phyloP scores from a whole-genome alignment of 2,888 invertebrate species.

The Sinopyrophorus schimmeli region DNA sequence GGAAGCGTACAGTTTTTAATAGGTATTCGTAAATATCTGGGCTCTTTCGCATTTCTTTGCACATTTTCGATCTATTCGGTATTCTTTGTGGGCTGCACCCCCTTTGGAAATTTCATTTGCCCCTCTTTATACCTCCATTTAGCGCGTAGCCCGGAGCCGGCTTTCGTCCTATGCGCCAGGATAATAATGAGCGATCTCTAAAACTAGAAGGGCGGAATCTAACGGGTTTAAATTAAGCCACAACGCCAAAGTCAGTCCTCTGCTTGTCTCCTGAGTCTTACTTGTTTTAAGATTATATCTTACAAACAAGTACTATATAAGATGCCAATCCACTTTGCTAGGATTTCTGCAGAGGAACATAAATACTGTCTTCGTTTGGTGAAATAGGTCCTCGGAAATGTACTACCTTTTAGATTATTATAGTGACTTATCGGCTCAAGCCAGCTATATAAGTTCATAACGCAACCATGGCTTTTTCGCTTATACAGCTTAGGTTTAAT shows the following conservation, averaged over 20 bases:
- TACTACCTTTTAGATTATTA: slow-evolving; percentile 42
- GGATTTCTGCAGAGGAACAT: slow-evolving; percentile 19
- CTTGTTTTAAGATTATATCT: not conserved
- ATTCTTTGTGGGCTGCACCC: slow-evolving; percentile 13
- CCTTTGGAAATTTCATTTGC: slow-evolving; percentile 32
- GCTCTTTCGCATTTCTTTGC: slow-evolving; percentile 8
- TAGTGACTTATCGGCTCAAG: slow-evolving; percentile 45
- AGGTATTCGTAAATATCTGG: slow-evolving; percentile 2
- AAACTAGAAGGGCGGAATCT: slow-evolving; percentile 17
- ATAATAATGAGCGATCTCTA: slow-evolving; percentile 28
- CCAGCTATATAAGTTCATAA: slow-evolving; percentile 47
- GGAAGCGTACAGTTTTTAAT: too few relatives aligned
- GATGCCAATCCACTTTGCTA: slow-evolving; percentile 25
- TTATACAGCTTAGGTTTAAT: slow-evolving; percentile 47
- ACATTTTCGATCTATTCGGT: slow-evolving; percentile 17
- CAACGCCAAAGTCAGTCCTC: slow-evolving; percentile 13
- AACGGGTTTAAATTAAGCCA: slow-evolving; percentile 23
- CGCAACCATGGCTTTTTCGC: slow-evolving; percentile 41
- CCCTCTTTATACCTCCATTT: slow-evolving; percentile 30
- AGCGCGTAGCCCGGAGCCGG: slow-evolving; percentile 20
- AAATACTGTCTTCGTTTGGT: slow-evolving; percentile 14
- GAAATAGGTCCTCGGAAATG: slow-evolving; percentile 34
- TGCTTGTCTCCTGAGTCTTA: slow-evolving; percentile 3
- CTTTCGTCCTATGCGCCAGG: slow-evolving; percentile 16
- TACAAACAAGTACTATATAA: not conserved